A percentile compares a stretch with the other conserved stretches of the same genome.
These are phyloP conservation scores for Anabas testudineus DNA, from an alignment of 2,797 vertebrate species.

Conservation along the genomic window DNA sequence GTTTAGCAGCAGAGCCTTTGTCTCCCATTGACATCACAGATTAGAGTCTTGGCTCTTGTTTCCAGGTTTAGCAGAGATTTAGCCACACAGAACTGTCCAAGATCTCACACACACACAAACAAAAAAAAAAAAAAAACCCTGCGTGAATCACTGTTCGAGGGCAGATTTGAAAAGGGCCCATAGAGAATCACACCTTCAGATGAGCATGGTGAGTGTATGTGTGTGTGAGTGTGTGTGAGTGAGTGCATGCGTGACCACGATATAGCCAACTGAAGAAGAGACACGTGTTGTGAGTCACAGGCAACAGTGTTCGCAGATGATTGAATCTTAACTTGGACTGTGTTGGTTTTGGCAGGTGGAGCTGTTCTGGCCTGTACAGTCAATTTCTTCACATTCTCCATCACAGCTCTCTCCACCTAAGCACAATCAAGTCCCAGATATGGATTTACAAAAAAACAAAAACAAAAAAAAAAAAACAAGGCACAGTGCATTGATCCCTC, in stretches of 20 bases:
- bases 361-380: constrained; percentile 42
- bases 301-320: constrained; percentile 36
- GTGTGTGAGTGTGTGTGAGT: constrained; percentile 4
- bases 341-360: constrained; percentile 50
- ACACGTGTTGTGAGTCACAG: constrained; percentile 35
- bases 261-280: background rate
- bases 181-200: constrained; percentile 42
- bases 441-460: constrained; percentile 25
- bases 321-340: constrained; percentile 45
- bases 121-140: constrained; percentile 26
- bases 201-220: background rate
- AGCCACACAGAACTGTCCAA: constrained; percentile 49
- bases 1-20: constrained; percentile 68
- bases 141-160: constrained; percentile 32
- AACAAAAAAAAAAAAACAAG: constrained; percentile 30
- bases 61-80: constrained; percentile 66
- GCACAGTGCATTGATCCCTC: constrained; percentile 69
- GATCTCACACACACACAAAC: too few species aligned
- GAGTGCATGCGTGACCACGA: background rate
- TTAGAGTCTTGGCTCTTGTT: constrained; percentile 71
- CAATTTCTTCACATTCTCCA: constrained; percentile 38
- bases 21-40: constrained; percentile 71
- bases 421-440: constrained; percentile 60
- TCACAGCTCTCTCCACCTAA: constrained; percentile 64
- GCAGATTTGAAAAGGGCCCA: constrained; percentile 29